A percentile compares a stretch with the other conserved stretches of the same genome.
phyloP scores from a whole-genome alignment of 2,113 vertebrate genomes.

The Nicator chloris region DNA sequence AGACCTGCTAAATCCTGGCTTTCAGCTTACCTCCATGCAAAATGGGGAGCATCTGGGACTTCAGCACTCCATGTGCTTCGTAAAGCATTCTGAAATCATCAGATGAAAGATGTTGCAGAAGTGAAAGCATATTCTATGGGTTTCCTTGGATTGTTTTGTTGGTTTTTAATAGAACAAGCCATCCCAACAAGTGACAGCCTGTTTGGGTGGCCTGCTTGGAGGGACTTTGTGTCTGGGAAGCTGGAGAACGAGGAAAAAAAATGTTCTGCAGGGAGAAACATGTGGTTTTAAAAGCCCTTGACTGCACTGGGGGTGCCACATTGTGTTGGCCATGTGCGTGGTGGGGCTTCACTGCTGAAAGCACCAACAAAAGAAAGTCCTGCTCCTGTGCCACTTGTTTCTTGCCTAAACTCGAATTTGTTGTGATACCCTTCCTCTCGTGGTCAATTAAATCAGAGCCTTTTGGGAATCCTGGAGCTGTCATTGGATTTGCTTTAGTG shows the following conservation, averaged over 20 bases:
- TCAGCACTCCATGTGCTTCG: background rate
- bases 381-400: background rate
- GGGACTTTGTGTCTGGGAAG: conserved; percentile 2
- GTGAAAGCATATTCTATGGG: background rate
- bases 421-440: background rate
- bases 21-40: background rate
- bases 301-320: background rate
- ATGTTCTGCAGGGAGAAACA: background rate
- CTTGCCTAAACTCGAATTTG: background rate
- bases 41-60: background rate
- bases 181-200: background rate
- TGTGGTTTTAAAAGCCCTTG: background rate
- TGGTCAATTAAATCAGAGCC: background rate
- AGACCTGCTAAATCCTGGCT: background rate
- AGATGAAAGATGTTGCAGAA: background rate
- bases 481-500: background rate
- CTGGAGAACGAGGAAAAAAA: background rate
- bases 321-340: background rate
- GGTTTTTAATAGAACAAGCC: background rate
- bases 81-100: rapidly evolving
- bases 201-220: conserved; percentile 2
- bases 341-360: background rate
- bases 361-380: background rate
- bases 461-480: background rate
- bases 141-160: background rate